Base-by-base conservation (phyloP, 2,797 vertebrate species). In the Sebastiscus tertius region DNA sequence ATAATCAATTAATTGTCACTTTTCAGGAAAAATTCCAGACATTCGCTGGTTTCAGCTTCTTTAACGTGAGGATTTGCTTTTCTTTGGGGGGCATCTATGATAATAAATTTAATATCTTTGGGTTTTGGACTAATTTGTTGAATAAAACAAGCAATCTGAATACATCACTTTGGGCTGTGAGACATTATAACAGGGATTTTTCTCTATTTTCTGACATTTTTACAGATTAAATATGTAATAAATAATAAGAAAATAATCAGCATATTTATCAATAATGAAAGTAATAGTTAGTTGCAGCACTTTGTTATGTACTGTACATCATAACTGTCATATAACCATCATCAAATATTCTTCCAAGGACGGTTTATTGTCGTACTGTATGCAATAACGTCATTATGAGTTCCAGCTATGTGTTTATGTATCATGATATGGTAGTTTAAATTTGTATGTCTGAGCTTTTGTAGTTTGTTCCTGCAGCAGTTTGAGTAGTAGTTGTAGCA, bases 371-470 rank as follows among this genome's bases (percentile, higher is more conserved):
- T 36, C 4, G 61, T 34, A 54, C 20, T 54, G 1, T 55, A 71
- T 39, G 18, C 49, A 54, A 31, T 34, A 14, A 56, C 49, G n/a
- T 56, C 12, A 54, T 5, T 59, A 2, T 55, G 27, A 62, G 2
- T 55, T 58, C 72, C 26, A 74, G 22, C 2, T 55, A 16, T 56
- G 4, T 73, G 20, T 75, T 59, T 27, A 22, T 75, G 13, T 75
- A 64, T 81, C 18, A 42, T 34, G 20, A 24, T 24, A 8, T 39
- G 42, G 52, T 67, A 58, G 54, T 70, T 46, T 68, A 18, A 56
- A 68, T 73, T 31, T 70, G 18, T 76, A 33, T 76, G 12, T 65
- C 29, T 67, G 8, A 82, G n/a, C 4, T 67, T 75, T 81, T 83
- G 6, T 67, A 64, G 64, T 79, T 76, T 74, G 27, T 63, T 11